These are phyloP conservation scores for Picus viridis DNA, from an alignment of 2,797 vertebrate genomes.

Conservation along the genomic window DNA sequence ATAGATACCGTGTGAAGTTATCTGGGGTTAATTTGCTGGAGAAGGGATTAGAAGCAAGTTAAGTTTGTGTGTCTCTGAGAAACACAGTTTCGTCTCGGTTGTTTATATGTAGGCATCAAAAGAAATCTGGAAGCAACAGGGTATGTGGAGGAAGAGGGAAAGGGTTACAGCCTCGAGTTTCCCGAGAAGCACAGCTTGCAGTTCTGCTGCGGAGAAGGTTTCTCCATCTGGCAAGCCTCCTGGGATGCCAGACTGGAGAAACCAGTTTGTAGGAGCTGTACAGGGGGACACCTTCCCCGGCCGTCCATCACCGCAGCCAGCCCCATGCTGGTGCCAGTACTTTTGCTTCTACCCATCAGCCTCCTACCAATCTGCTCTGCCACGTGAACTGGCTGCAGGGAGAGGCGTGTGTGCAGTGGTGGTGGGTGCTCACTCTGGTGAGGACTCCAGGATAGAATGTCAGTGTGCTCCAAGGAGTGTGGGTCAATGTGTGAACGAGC, in stretches of 20 bases:
- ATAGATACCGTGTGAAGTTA: constrained; percentile 1
- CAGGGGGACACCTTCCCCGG: constrained; percentile 41
- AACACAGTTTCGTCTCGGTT: not conserved
- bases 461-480: not conserved
- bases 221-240: constrained; percentile 68
- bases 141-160: constrained; percentile 58
- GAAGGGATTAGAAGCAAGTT: constrained; percentile 30
- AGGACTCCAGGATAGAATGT: not conserved
- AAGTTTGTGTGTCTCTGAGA: constrained; percentile 18
- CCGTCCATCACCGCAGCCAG: not conserved
- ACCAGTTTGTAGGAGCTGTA: constrained; percentile 58
- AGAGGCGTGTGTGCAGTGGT: not conserved
- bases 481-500: not conserved
- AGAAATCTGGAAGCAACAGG: constrained; percentile 60
- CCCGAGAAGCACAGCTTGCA: constrained; percentile 67
- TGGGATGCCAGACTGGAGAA: constrained; percentile 70
- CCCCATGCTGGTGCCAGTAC: not conserved
- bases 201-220: constrained; percentile 60
- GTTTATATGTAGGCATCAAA: not conserved
- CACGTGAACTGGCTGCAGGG: accelerated
- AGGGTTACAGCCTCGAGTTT: constrained; percentile 65
- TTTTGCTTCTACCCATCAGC: not conserved
- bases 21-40: constrained; percentile 54
- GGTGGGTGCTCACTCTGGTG: not conserved
- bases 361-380: not conserved